Evolutionary conservation across 2,888 invertebrate genomes (phyloP).

Genomic region (Yponomeuta malinellus): DNA sequence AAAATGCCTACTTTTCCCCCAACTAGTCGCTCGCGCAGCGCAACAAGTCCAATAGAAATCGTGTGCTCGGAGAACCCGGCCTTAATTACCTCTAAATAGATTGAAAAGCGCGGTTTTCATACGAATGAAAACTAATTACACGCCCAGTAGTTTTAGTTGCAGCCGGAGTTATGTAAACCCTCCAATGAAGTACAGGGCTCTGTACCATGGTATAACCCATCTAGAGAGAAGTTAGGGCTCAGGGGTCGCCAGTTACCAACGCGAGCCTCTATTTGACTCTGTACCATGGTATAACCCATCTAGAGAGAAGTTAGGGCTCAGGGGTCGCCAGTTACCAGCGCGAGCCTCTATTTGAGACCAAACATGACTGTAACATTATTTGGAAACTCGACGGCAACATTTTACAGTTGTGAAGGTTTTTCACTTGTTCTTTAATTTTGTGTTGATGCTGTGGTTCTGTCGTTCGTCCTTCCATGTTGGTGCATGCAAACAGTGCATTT

Average conservation of each 20-base stretch:
- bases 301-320: not conserved
- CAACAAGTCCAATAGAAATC: too few species aligned
- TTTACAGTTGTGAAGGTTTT: not conserved
- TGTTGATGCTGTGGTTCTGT: not conserved
- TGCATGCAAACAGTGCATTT: too few species aligned
- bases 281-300: not conserved
- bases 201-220: not conserved
- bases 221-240: not conserved
- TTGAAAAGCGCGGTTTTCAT: not conserved
- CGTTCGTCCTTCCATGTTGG: not conserved
- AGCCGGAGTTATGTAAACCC: not conserved
- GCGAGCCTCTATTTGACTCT: not conserved
- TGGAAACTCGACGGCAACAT: not conserved
- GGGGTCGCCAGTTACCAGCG: not conserved
- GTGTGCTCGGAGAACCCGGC: too few species aligned
- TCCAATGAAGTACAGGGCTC: not conserved
- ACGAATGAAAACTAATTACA: not conserved
- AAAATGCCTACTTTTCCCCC: too few species aligned
- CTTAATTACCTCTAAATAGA: too few species aligned
- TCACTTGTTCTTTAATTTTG: not conserved
- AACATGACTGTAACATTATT: not conserved
- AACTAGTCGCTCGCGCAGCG: too few species aligned
- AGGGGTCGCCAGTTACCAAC: not conserved
- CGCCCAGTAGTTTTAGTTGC: not conserved
- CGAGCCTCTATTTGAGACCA: not conserved